phyloP scores from a whole-genome alignment of 2,888 invertebrate species.

The Spatulosminthurus flaviceps region DNA sequence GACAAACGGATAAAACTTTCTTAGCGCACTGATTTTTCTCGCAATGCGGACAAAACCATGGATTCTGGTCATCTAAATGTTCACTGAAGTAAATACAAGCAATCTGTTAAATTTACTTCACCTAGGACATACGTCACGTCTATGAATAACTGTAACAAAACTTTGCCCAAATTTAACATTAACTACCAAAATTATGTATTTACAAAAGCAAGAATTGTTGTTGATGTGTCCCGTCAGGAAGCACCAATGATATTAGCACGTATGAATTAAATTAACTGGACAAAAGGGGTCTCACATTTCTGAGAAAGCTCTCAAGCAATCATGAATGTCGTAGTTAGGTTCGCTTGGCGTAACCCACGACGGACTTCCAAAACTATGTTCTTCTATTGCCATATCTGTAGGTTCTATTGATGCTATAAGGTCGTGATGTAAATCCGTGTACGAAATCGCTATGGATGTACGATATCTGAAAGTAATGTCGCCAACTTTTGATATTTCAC shows the following conservation, averaged over 20 bases:
- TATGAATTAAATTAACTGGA: no score
- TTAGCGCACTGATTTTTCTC: constrained; percentile 73
- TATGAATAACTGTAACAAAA: neutral
- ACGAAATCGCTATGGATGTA: constrained; percentile 70
- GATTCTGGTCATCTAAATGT: constrained; percentile 73
- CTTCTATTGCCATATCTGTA: constrained; percentile 55
- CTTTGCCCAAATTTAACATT: no score
- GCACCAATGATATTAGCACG: no score
- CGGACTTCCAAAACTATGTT: constrained; percentile 33
- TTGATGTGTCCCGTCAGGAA: no score
- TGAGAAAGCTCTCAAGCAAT: constrained; percentile 74
- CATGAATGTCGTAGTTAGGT: constrained; percentile 65
- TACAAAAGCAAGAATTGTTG: no score
- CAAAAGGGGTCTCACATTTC: constrained; percentile 67
- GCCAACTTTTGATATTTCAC: constrained; percentile 67
- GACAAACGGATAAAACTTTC: constrained; percentile 74
- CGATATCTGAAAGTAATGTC: constrained; percentile 69
- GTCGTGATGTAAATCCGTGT: constrained; percentile 67
- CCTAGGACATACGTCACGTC: neutral
- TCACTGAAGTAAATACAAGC: constrained; percentile 68
- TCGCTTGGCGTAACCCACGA: constrained; percentile 51
- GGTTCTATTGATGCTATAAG: constrained; percentile 64
- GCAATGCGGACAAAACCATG: constrained; percentile 75
- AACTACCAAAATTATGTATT: no score
- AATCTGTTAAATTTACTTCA: neutral